Conservation (phyloP, 2,888 invertebrate genomes). For the Sesia bembeciformis region DNA sequence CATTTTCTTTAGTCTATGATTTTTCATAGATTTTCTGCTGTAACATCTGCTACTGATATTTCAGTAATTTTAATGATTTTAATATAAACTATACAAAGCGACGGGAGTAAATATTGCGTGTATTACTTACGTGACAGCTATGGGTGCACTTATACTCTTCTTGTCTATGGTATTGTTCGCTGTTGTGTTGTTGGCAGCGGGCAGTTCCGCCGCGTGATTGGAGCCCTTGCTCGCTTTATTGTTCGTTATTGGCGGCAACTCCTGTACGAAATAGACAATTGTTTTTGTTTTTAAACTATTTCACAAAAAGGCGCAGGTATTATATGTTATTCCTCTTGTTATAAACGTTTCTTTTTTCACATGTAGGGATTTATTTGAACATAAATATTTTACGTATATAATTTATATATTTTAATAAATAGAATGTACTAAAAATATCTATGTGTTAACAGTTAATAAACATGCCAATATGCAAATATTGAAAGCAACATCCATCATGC, state of each 20-base stretch:
- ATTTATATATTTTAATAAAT: conserved; percentile 1
- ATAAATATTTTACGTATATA: conserved; percentile 6
- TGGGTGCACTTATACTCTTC: conserved; percentile 66
- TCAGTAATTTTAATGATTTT: no score
- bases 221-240: conserved; percentile 42
- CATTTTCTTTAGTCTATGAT: no score
- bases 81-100: no score
- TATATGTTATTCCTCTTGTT: neutral
- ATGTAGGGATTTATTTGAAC: conserved; percentile 3
- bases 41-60: no score
- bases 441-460: conserved; percentile 18
- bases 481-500: conserved; percentile 68
- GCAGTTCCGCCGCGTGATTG: conserved; percentile 11
- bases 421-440: conserved; percentile 13
- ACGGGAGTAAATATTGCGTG: no score
- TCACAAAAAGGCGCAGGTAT: neutral
- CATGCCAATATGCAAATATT: conserved; percentile 61
- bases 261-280: conserved; percentile 28
- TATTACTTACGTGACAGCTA: conserved; percentile 61
- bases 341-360: neutral
- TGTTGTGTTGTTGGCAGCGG: conserved; percentile 32
- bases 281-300: neutral
- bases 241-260: conserved; percentile 61
- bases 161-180: conserved; percentile 62
- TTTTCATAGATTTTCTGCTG: no score